Conservation (phyloP, 2,888 invertebrate species). For the Ophioninae sp. region DNA sequence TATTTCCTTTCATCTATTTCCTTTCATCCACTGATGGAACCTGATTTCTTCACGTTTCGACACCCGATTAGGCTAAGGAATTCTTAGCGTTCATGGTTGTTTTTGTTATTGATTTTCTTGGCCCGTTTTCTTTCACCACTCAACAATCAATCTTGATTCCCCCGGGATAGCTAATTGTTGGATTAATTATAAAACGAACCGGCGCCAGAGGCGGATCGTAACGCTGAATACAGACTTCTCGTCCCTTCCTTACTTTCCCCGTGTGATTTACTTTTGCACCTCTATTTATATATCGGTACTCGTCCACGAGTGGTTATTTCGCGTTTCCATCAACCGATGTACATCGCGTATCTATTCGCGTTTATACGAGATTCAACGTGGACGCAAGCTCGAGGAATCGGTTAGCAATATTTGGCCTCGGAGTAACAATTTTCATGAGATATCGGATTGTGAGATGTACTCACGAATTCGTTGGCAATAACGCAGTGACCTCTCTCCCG, state of each 20-base stretch:
- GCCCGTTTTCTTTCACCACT: too few species aligned
- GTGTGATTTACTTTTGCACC: not conserved
- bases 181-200: conserved; percentile 74
- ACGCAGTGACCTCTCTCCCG: conserved; percentile 7
- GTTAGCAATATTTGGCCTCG: not conserved
- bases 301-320: not conserved
- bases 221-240: not conserved
- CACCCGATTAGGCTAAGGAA: too few species aligned
- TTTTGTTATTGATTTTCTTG: too few species aligned
- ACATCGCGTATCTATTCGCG: not conserved
- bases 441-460: conserved; percentile 38
- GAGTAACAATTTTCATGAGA: conserved; percentile 61
- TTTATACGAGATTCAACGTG: not conserved
- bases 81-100: too few species aligned
- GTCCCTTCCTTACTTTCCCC: conserved; percentile 7
- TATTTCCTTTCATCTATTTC: conserved; percentile 46
- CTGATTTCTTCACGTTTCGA: too few species aligned
- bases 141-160: too few species aligned
- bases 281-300: not conserved
- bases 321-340: not conserved
- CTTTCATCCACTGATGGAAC: not conserved
- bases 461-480: conserved; percentile 56
- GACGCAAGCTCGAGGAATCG: not conserved
- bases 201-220: conserved; percentile 5
- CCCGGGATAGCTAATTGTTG: conserved; percentile 69